Percentiles rank a stretch among this genome's conserved stretches.
Evolutionary conservation across 2,888 invertebrate genomes (phyloP).

Genomic region (Saturnia japonica): DNA sequence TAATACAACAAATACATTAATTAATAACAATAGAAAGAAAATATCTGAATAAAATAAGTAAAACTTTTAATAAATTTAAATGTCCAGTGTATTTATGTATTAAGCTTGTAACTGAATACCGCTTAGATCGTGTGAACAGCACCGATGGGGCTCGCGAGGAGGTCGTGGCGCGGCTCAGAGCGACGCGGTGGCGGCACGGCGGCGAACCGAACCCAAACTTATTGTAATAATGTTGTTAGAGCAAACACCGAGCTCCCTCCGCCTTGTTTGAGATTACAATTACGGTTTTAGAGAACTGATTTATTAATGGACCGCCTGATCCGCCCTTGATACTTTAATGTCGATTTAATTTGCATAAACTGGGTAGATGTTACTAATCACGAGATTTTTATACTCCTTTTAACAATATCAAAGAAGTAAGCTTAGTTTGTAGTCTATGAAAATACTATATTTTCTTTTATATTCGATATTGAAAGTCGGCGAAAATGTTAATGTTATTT

Average conservation of each 20-base stretch:
- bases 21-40: not conserved
- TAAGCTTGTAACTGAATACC: constrained; percentile 28
- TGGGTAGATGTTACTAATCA: constrained; percentile 29
- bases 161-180: constrained; percentile 31
- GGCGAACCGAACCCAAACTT: constrained; percentile 72
- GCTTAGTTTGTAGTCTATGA: not conserved
- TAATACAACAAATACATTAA: not conserved
- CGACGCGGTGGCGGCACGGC: constrained; percentile 40
- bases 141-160: constrained; percentile 44
- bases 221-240: constrained; percentile 82
- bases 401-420: not conserved
- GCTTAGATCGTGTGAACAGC: constrained; percentile 52
- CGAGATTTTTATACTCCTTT: constrained; percentile 22
- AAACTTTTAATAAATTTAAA: constrained; percentile 17
- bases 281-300: constrained; percentile 82
- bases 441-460: not conserved
- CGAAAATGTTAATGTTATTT: not conserved
- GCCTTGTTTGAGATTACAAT: constrained; percentile 82
- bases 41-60: not conserved
- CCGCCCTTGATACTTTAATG: constrained; percentile 80
- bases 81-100: constrained; percentile 12
- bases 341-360: constrained; percentile 75
- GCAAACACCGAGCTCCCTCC: constrained; percentile 75
- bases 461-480: not conserved
- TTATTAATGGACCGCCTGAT: constrained; percentile 81